A percentile compares a stretch with the other conserved stretches of the same genome.
phyloP scores from a whole-genome alignment of 2,113 vertebrate species.

The Bombycilla garrulus region DNA sequence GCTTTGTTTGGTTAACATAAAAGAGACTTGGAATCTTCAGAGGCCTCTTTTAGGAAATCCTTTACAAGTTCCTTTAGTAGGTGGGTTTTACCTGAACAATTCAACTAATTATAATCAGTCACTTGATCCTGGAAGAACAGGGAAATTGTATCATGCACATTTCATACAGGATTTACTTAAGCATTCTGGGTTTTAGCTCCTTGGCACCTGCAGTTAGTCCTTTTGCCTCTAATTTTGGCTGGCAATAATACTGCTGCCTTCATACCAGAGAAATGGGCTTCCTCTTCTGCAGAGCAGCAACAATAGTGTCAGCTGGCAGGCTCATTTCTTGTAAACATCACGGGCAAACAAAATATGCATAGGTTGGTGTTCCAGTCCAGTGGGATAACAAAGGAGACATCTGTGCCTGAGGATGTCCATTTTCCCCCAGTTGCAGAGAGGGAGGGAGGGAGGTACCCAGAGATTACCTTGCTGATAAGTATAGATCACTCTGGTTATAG shows the following conservation, averaged over 20 bases:
- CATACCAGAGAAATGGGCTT: not conserved
- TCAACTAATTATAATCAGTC: not conserved
- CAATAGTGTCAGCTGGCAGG: not conserved
- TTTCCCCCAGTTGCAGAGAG: not conserved
- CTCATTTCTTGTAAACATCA: not conserved
- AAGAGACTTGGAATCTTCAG: constrained; percentile 14
- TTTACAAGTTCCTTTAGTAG: not conserved
- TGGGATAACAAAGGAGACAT: not conserved
- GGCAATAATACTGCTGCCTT: not conserved
- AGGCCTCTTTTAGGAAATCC: constrained; percentile 21
- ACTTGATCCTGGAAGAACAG: not conserved
- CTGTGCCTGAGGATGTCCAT: not conserved
- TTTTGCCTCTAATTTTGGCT: not conserved
- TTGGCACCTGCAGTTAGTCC: not conserved
- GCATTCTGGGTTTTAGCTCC: not conserved
- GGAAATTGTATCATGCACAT: not conserved
- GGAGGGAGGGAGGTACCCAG: not conserved
- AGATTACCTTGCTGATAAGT: not conserved
- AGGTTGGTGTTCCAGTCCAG: not conserved
- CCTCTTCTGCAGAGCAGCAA: not conserved
- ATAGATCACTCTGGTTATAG: not conserved
- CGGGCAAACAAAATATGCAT: not conserved
- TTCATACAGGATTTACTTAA: constrained; percentile 19
- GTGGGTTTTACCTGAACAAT: not conserved
- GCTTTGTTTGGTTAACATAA: constrained; percentile 1